phyloP scores from a whole-genome alignment of 2,113 vertebrate species.

The Periophthalmus modestus region DNA sequence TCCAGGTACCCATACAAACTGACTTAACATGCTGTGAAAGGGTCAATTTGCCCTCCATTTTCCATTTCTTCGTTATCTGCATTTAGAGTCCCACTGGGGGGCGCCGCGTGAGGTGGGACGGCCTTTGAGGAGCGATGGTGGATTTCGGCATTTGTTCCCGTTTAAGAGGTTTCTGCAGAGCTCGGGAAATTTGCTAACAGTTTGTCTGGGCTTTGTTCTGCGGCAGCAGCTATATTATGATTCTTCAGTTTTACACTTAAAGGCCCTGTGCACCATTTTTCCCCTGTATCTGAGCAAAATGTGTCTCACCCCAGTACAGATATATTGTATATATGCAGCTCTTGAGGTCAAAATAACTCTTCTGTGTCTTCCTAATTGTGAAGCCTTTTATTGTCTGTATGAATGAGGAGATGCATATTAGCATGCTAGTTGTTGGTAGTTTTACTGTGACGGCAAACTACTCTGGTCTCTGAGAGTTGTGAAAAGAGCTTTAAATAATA shows the following conservation, averaged over 20 bases:
- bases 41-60: conserved; percentile 98
- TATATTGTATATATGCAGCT: too few relatives aligned
- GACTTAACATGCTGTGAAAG: conserved; percentile 92
- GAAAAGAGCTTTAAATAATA: too few relatives aligned
- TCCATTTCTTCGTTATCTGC: conserved; percentile 91
- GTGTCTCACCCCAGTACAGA: too few relatives aligned
- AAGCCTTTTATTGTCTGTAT: too few relatives aligned
- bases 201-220: conserved; percentile 32
- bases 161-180: conserved; percentile 77
- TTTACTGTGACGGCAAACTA: too few relatives aligned
- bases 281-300: too few relatives aligned
- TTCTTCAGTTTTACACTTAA: neutral
- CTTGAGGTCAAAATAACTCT: too few relatives aligned
- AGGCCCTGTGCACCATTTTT: too few relatives aligned
- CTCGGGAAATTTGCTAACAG: conserved; percentile 78
- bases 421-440: too few relatives aligned
- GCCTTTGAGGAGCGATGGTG: conserved; percentile 76
- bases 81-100: conserved; percentile 85
- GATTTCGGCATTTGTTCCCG: conserved; percentile 80
- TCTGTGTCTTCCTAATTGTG: too few relatives aligned
- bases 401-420: too few relatives aligned
- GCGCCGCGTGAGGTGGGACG: conserved; percentile 70
- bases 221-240: conserved; percentile 1
- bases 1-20: conserved; percentile 94
- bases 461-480: too few relatives aligned